Conservation (phyloP, 2,113 vertebrate species). For the Vidua chalybeata region DNA sequence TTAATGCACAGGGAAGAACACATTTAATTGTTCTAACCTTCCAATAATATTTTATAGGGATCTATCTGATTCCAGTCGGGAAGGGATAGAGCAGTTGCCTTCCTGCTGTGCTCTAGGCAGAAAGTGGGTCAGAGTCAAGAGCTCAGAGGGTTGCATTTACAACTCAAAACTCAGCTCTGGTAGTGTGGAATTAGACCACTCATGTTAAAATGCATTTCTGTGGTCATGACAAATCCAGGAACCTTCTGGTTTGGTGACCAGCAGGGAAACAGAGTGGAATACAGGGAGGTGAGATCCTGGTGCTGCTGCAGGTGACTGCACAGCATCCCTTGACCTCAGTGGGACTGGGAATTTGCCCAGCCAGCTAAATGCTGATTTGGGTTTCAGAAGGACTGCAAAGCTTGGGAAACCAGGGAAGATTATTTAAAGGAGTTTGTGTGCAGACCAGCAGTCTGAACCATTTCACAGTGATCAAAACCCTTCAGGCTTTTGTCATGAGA, state of each 20-base stretch:
- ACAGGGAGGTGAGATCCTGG: neutral
- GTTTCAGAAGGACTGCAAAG: neutral
- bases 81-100: neutral
- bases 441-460: neutral
- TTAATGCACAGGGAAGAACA: neutral
- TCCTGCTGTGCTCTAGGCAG: neutral
- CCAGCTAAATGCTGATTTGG: neutral
- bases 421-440: neutral
- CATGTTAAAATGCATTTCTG: neutral
- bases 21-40: neutral
- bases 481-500: neutral
- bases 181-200: neutral
- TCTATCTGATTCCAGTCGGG: neutral
- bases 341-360: neutral
- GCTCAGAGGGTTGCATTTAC: neutral
- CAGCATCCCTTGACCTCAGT: neutral
- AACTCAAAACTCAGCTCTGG: neutral
- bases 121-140: neutral
- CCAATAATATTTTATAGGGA: neutral
- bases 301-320: neutral
- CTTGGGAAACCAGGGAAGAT: neutral
- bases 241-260: neutral
- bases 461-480: neutral
- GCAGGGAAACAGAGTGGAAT: neutral
- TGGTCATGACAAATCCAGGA: neutral